Conservation (phyloP, 2,888 invertebrate genomes). For the Hoplodrina blanda region DNA sequence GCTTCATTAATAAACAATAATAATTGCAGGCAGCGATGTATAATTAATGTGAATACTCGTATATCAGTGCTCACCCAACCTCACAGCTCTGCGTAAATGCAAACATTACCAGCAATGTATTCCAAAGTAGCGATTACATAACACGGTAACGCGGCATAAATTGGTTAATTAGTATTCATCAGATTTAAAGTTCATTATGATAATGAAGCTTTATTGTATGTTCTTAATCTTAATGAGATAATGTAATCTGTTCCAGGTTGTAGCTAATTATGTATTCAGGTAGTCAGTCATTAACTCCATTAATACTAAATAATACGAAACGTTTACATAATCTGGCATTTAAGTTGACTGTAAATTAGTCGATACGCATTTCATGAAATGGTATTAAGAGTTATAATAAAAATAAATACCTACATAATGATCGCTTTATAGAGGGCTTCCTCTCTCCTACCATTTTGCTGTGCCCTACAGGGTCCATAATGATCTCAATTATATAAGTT, state of each 20-base stretch:
- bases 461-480: no score
- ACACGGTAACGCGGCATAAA: neutral
- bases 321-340: neutral
- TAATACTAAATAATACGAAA: neutral
- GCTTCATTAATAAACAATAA: no score
- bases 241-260: constrained; percentile 20
- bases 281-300: neutral
- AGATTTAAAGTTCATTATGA: constrained; percentile 2
- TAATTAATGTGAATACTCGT: no score
- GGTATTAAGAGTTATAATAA: neutral
- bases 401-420: no score
- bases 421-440: no score
- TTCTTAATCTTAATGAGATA: constrained; percentile 4
- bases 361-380: neutral
- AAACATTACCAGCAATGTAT: neutral
- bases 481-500: no score
- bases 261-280: neutral
- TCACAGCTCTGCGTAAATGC: neutral
- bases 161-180: constrained; percentile 12
- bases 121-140: neutral
- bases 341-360: neutral
- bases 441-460: no score
- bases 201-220: neutral
- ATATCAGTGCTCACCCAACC: neutral
- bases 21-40: no score